Evolutionary conservation across 1,140 invertebrate species (phyloP).

Genomic region (Drosophila asahinai): DNA sequence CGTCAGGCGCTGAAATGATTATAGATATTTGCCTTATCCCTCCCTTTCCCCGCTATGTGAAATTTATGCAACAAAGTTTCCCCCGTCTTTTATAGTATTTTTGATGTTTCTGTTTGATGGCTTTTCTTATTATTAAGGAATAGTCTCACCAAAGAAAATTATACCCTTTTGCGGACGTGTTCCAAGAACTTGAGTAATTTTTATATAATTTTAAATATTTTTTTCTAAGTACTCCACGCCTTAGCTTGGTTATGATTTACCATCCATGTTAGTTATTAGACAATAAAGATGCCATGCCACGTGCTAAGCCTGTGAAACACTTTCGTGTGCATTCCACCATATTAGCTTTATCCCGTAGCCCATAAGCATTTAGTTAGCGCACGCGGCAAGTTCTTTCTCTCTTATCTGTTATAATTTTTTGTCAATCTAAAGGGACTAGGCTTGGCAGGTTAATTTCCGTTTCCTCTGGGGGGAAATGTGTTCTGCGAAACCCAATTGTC

Average conservation of each 20-base stretch:
- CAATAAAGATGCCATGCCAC: too few relatives aligned
- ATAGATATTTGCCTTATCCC: slow-evolving; percentile 44
- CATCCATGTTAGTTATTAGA: too few relatives aligned
- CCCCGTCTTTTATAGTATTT: slow-evolving; percentile 1
- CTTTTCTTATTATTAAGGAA: not conserved
- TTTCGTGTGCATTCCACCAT: too few relatives aligned
- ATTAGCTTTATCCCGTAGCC: too few relatives aligned
- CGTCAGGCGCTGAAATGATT: slow-evolving; percentile 70
- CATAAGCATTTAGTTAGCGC: too few relatives aligned
- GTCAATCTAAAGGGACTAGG: not conserved
- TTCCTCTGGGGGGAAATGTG: not conserved
- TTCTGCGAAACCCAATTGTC: slow-evolving; percentile 1
- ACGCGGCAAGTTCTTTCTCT: too few relatives aligned
- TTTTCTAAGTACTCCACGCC: too few relatives aligned
- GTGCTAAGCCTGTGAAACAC: too few relatives aligned
- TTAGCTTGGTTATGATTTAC: too few relatives aligned
- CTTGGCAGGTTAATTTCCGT: not conserved
- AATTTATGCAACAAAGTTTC: slow-evolving; percentile 31
- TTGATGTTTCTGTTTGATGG: not conserved
- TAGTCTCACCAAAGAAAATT: not conserved
- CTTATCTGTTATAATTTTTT: not conserved
- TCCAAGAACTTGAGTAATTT: too few relatives aligned
- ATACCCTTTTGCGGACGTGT: not conserved
- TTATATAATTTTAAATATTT: too few relatives aligned
- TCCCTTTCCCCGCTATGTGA: not conserved